phyloP scores from a whole-genome alignment of 2,888 invertebrate species.

The Erebia epiphron region DNA sequence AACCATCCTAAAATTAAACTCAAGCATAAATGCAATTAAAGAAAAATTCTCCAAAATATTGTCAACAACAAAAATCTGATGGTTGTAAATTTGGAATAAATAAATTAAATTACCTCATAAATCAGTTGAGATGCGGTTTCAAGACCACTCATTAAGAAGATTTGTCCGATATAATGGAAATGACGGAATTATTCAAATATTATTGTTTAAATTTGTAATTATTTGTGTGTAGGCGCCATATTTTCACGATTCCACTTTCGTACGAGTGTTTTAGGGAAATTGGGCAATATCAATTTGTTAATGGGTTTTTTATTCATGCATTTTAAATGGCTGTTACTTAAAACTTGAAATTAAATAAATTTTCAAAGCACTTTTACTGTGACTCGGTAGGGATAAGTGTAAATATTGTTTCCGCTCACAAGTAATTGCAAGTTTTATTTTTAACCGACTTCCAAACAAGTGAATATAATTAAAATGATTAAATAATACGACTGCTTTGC shows the following conservation, averaged over 20 bases:
- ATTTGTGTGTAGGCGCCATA: slow-evolving; percentile 30
- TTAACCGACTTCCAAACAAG: too few relatives aligned
- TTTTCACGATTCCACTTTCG: slow-evolving; percentile 25
- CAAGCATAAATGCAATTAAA: slow-evolving; percentile 31
- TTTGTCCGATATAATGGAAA: slow-evolving; percentile 42
- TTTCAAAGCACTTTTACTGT: too few relatives aligned
- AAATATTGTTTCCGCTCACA: too few relatives aligned
- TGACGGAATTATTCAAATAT: slow-evolving; percentile 38
- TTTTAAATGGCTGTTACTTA: slow-evolving; percentile 1
- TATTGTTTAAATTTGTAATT: slow-evolving; percentile 37
- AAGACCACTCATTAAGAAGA: slow-evolving; percentile 34
- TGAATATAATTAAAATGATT: too few relatives aligned
- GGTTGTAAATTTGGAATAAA: slow-evolving; percentile 54
- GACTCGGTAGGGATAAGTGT: too few relatives aligned
- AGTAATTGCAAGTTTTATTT: too few relatives aligned
- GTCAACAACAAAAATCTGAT: slow-evolving; percentile 50
- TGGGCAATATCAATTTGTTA: slow-evolving; percentile 35
- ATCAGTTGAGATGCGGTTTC: slow-evolving; percentile 47
- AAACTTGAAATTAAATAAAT: too few relatives aligned
- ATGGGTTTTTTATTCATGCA: slow-evolving; percentile 16
- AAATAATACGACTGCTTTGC: too few relatives aligned
- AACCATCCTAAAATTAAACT: slow-evolving; percentile 8
- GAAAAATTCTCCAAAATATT: slow-evolving; percentile 36
- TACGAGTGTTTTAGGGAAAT: slow-evolving; percentile 29
- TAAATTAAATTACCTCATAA: slow-evolving; percentile 58